Base-by-base conservation (phyloP, 2,888 invertebrate genomes). In the Platerodrilus igneus region DNA sequence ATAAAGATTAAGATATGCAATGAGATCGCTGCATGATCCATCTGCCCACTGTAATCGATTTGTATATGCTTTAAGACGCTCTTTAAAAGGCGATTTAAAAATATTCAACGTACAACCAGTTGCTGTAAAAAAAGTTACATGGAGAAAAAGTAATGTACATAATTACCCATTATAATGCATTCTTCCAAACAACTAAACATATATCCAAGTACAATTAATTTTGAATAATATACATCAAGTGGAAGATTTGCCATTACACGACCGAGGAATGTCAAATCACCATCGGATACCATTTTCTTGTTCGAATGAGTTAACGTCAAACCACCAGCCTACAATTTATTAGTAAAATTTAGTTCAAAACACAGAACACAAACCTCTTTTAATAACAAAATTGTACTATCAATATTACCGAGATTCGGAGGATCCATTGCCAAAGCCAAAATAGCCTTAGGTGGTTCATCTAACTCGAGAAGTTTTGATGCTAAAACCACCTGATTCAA, bases 231-330 rank as follows among this genome's bases (percentile, higher is more conserved):
- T 16, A 92, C 82, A 62, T 93, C 87, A 1, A 96, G 60, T 0
- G 96, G 96, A 23, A 96, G 67, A 22, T 70, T 69, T 0, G 88
- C 81, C 82, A 94, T 85, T 0, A 95, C 74, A 5, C 75, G 73
- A 0, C 96, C 96, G 51, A 95, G 68, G 64, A 82, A 86, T 0
- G 94, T 94, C 27, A 96, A 59, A 48, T 92, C 86, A 0, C 95
- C 96, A 64, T 96, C 93, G 3, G 51, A 47, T 13, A 46, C 28
- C 1, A 55, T 52, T 13, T 47, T 40, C 4, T 44, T 33, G 2
- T 62, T 63, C 21, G 77, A 69, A 0, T 74, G 63, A 0, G 76
- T 77, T 18, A 76, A 75, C 39, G 81, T 76, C 5, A 95, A 62
- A 0, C 86, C 94, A 5, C 94, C 92, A n/a, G 81, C 71, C 81